phyloP scores from a whole-genome alignment of 2,113 vertebrate genomes.

The Proterorhinus semilunaris region DNA sequence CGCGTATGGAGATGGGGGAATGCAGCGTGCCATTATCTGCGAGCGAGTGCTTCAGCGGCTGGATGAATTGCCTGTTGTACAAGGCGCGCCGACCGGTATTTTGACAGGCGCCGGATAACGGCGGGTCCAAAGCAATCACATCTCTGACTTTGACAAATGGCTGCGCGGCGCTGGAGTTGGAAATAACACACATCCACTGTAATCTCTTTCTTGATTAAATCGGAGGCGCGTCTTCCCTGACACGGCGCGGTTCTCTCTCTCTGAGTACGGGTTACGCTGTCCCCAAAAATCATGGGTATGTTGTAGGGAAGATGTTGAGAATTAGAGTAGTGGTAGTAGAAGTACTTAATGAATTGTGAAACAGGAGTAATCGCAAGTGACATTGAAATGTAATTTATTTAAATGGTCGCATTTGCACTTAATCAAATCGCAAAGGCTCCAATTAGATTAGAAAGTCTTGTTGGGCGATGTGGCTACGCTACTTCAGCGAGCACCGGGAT shows the following conservation, averaged over 20 bases:
- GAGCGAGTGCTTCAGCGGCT: slow-evolving; percentile 63
- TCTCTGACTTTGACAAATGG: slow-evolving; percentile 99
- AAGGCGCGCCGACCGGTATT: slow-evolving; percentile 86
- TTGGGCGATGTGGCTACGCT: too few relatives aligned
- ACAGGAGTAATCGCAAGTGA: too few relatives aligned
- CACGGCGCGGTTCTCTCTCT: slow-evolving; percentile 87
- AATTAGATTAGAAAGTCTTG: too few relatives aligned
- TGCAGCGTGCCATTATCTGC: slow-evolving; percentile 55
- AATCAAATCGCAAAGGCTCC: too few relatives aligned
- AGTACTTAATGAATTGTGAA: too few relatives aligned
- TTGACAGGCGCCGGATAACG: slow-evolving; percentile 97
- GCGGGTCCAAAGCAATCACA: slow-evolving; percentile 99
- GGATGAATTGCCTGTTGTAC: slow-evolving; percentile 84
- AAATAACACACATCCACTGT: slow-evolving; percentile 99
- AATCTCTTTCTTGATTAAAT: slow-evolving; percentile 99
- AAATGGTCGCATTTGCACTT: too few relatives aligned
- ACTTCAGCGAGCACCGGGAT: too few relatives aligned
- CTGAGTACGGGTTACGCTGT: slow-evolving; percentile 81
- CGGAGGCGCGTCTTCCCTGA: slow-evolving; percentile 93
- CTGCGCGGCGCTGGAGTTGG: slow-evolving; percentile 92
- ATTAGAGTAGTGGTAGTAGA: slow-evolving; percentile 34
- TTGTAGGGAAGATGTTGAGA: slow-evolving; percentile 85
- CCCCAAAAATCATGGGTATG: slow-evolving; percentile 70
- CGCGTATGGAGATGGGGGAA: slow-evolving; percentile 57
- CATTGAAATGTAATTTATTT: too few relatives aligned